Conservation (phyloP, 2,797 vertebrate genomes). For the Nannoperca australis region DNA sequence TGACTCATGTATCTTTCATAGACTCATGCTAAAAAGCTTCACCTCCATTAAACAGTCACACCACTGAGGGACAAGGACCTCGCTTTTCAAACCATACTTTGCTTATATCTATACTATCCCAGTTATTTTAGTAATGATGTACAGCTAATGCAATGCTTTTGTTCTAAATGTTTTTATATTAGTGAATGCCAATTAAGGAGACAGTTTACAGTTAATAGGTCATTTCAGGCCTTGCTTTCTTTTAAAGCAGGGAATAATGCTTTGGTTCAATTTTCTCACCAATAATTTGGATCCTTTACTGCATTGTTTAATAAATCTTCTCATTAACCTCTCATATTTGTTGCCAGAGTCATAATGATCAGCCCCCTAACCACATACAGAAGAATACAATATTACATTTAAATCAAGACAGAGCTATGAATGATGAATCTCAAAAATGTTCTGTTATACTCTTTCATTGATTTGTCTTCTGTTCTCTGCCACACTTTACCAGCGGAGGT, state of each 20-base stretch:
- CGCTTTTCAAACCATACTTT: constrained; percentile 9
- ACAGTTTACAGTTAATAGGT: too few relatives aligned
- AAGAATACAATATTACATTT: not conserved
- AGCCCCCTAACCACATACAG: not conserved
- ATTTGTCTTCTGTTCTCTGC: not conserved
- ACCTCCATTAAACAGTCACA: constrained; percentile 44
- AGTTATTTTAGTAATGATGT: constrained; percentile 4
- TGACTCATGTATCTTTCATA: constrained; percentile 72
- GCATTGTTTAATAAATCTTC: constrained; percentile 17
- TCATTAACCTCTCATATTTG: constrained; percentile 11
- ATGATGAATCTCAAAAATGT: not conserved
- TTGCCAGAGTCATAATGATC: not conserved
- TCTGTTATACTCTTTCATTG: not conserved
- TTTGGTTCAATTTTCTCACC: not conserved
- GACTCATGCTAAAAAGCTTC: constrained; percentile 48
- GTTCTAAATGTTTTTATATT: constrained; percentile 6
- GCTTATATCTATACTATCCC: not conserved
- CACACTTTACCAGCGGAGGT: not conserved
- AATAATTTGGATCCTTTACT: constrained; percentile 10
- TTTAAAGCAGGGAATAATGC: too few relatives aligned
- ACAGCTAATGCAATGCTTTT: constrained; percentile 4
- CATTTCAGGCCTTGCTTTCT: constrained; percentile 6
- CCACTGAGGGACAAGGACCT: constrained; percentile 27
- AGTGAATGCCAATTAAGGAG: not conserved
- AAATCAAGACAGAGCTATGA: constrained; percentile 1